These are phyloP conservation scores for Montipora capricornis DNA, from an alignment of 64 coral and sea anemone species.

Conservation along the genomic window DNA sequence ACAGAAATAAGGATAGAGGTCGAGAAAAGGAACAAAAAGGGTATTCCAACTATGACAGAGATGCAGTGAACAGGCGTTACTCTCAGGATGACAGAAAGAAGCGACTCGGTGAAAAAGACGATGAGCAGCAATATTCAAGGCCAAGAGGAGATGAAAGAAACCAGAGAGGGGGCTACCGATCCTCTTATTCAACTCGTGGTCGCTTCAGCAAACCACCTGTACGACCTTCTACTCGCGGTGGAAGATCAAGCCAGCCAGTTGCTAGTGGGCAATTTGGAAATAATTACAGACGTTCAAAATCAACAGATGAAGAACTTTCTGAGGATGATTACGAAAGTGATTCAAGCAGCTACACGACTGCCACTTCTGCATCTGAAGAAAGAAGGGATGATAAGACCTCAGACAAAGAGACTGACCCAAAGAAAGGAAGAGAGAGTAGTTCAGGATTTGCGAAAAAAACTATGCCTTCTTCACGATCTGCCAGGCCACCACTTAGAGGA, in stretches of 20 bases:
- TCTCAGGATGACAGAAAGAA: constrained; percentile 34
- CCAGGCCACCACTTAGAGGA: constrained; percentile 12
- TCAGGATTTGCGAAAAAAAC: constrained; percentile 4
- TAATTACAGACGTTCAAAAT: constrained; percentile 55
- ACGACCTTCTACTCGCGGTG: neutral
- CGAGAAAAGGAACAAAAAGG: constrained; percentile 32
- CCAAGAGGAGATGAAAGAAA: constrained; percentile 3
- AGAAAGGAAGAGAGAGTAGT: constrained; percentile 42
- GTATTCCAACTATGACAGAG: neutral
- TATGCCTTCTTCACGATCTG: neutral
- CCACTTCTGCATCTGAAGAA: constrained; percentile 96
- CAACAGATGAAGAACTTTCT: constrained; percentile 55
- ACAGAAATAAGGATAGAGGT: constrained; percentile 35
- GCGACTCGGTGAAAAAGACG: neutral
- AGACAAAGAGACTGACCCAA: constrained; percentile 7
- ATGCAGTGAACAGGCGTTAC: constrained; percentile 4
- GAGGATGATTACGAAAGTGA: constrained; percentile 87
- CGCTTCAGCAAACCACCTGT: constrained; percentile 2
- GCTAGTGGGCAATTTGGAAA: constrained; percentile 85
- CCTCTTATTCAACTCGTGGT: constrained; percentile 70
- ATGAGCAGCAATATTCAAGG: constrained; percentile 26
- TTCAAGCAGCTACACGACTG: constrained; percentile 92
- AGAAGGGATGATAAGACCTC: constrained; percentile 58
- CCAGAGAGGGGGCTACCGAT: constrained; percentile 4
- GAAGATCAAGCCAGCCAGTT: constrained; percentile 72